Evolutionary conservation across 1,140 invertebrate species (phyloP).

Genomic region (Bombus waltoni): DNA sequence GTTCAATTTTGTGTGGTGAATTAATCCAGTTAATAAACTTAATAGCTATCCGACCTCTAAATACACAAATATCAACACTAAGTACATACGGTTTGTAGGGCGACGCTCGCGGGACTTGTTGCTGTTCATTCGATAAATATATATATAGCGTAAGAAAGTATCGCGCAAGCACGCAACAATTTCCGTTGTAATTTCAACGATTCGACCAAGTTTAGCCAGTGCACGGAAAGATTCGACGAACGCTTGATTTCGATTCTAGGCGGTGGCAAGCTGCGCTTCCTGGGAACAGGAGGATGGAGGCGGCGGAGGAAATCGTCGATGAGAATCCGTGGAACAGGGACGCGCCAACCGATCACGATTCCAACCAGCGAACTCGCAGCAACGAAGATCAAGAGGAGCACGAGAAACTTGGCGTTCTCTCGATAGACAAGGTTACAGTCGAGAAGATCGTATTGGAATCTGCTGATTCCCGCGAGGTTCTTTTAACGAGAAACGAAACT

Average conservation of each 20-base stretch:
- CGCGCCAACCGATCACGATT: neutral
- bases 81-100: too few relatives aligned
- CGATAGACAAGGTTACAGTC: slow-evolving; percentile 68
- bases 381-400: slow-evolving; percentile 19
- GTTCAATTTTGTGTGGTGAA: too few relatives aligned
- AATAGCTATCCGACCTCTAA: too few relatives aligned
- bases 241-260: slow-evolving; percentile 44
- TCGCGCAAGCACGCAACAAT: too few relatives aligned
- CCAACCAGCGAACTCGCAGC: neutral
- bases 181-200: neutral
- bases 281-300: slow-evolving; percentile 44
- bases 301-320: slow-evolving; percentile 27
- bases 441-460: slow-evolving; percentile 71
- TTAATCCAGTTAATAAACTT: too few relatives aligned
- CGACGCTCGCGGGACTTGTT: too few relatives aligned
- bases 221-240: too few relatives aligned
- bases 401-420: slow-evolving; percentile 52
- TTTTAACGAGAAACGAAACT: slow-evolving; percentile 67
- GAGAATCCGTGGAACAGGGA: neutral
- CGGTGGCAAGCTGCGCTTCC: neutral
- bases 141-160: too few relatives aligned
- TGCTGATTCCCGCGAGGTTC: slow-evolving; percentile 58
- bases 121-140: too few relatives aligned
- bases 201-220: too few relatives aligned
- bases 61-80: too few relatives aligned